Percentiles rank a stretch among this genome's conserved stretches.
Conservation (phyloP, 2,888 invertebrate genomes). For the Lasiommata megera region DNA sequence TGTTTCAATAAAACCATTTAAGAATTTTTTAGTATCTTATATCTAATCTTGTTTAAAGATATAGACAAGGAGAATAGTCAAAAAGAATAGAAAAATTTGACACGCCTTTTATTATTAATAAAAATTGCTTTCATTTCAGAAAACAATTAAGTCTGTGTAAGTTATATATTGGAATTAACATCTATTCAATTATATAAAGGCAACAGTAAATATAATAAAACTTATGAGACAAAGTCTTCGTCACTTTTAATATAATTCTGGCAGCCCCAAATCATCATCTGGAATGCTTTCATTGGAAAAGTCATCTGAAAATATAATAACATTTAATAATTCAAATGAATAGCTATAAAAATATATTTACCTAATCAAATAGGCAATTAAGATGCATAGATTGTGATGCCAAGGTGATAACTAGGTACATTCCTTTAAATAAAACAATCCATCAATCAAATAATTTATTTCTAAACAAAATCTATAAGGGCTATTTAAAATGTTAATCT, state of each 20-base stretch:
- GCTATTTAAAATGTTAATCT: too few species aligned
- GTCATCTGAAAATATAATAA: slow-evolving; percentile 55
- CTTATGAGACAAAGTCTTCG: neutral
- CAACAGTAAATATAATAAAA: neutral
- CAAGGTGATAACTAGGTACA: too few species aligned
- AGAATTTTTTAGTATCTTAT: neutral
- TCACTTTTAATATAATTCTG: slow-evolving; percentile 50
- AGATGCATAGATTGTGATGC: neutral
- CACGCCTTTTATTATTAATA: too few species aligned
- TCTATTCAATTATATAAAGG: neutral
- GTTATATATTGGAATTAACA: neutral
- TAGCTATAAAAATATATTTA: too few species aligned
- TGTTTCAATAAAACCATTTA: neutral
- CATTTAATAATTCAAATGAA: too few species aligned
- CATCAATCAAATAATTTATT: too few species aligned
- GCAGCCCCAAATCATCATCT: slow-evolving; percentile 54
- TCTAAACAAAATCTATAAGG: too few species aligned
- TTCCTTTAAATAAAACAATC: too few species aligned
- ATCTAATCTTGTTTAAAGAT: neutral
- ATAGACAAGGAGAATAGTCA: neutral
- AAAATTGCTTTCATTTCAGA: neutral
- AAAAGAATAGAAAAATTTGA: neutral
- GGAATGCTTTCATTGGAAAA: slow-evolving; percentile 57
- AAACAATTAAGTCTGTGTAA: neutral
- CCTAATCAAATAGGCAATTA: too few species aligned